Evolutionary conservation across 2,113 vertebrate species (phyloP).

Genomic region (Phalacrocorax aristotelis): DNA sequence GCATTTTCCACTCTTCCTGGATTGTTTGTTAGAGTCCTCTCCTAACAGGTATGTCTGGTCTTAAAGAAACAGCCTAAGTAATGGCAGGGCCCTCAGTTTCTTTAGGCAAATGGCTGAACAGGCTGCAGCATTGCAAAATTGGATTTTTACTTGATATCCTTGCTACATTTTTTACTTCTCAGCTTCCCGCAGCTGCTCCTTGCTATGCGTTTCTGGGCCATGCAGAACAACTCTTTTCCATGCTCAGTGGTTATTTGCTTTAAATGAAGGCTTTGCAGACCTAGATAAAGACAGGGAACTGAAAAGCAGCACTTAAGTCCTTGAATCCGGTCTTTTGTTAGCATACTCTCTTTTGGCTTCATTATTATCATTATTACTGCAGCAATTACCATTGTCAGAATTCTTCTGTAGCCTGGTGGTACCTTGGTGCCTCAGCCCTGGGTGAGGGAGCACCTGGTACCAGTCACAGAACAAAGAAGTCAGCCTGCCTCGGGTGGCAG

Average conservation of each 20-base stretch:
- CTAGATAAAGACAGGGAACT: neutral
- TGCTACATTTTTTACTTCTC: neutral
- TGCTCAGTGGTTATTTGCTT: neutral
- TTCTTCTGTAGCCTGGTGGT: neutral
- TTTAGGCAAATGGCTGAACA: neutral
- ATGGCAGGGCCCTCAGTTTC: neutral
- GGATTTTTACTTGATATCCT: neutral
- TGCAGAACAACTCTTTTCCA: neutral
- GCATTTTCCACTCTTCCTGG: neutral
- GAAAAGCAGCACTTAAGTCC: neutral
- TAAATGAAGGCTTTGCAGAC: neutral
- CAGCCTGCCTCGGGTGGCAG: neutral
- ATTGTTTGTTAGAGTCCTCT: neutral
- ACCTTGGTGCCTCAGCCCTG: neutral
- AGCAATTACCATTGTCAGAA: neutral
- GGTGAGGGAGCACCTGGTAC: neutral
- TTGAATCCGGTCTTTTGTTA: constrained; percentile 18
- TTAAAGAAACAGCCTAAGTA: neutral
- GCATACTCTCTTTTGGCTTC: neutral
- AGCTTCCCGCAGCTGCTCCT: neutral
- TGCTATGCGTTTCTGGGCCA: neutral
- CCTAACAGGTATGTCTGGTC: neutral
- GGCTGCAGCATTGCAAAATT: neutral
- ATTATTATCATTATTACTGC: neutral
- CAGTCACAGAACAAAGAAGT: neutral